A percentile compares a stretch with the other conserved stretches of the same genome.
phyloP scores from a whole-genome alignment of 35 echinoderm and acorn worm species.

The Holothuria glaberrima region DNA sequence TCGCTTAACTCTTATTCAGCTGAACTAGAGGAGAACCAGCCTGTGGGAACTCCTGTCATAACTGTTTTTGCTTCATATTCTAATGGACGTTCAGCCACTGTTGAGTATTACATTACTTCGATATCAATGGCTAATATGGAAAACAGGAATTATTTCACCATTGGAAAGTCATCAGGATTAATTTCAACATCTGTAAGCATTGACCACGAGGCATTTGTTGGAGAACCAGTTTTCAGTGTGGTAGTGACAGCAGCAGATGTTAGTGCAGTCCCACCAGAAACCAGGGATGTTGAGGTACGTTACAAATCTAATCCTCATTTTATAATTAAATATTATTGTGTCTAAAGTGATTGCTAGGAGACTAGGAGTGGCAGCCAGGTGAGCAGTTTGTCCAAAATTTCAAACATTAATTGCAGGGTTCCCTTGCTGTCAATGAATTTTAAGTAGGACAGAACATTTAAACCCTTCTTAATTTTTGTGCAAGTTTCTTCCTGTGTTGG shows the following conservation, averaged over 20 bases:
- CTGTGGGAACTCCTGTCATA: constrained; percentile 60
- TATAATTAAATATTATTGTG: no score
- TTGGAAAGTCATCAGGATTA: constrained; percentile 48
- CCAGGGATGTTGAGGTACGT: constrained; percentile 84
- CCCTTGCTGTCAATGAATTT: no score
- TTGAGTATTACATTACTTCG: constrained; percentile 90
- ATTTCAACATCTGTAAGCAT: constrained; percentile 63
- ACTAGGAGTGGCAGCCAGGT: no score
- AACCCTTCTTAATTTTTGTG: no score
- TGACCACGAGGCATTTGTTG: constrained; percentile 70
- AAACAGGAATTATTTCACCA: constrained; percentile 64
- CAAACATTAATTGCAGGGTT: no score
- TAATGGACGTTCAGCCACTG: constrained; percentile 38
- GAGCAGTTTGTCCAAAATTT: no score
- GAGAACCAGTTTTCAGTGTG: constrained; percentile 47
- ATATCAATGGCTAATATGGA: constrained; percentile 50
- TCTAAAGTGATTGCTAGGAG: no score
- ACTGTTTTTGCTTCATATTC: constrained; percentile 72
- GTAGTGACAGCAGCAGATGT: constrained; percentile 88
- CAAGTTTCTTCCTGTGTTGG: no score
- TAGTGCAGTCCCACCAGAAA: constrained; percentile 56
- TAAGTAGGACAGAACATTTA: no score
- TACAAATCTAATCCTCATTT: no score
- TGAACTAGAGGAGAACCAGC: constrained; percentile 68
- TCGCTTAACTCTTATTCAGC: constrained; percentile 55